A percentile compares a stretch with the other conserved stretches of the same genome.
Evolutionary conservation across 2,113 vertebrate genomes (phyloP).

Genomic region (Amblyornis subalaris): DNA sequence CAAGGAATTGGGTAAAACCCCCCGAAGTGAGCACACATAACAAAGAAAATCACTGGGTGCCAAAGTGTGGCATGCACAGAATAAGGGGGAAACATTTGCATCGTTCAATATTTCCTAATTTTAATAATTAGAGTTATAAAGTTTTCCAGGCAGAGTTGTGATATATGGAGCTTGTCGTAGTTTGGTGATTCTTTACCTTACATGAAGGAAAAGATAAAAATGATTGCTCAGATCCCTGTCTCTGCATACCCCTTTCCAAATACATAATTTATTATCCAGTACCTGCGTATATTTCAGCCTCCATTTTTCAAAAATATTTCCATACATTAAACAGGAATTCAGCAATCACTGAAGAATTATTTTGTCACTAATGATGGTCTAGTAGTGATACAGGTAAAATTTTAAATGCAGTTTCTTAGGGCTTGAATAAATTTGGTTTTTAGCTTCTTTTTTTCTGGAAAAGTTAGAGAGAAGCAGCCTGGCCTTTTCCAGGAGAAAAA

Average conservation of each 20-base stretch:
- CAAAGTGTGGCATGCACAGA: background rate
- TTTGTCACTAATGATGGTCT: background rate
- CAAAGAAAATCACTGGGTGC: background rate
- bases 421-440: background rate
- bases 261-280: background rate
- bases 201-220: background rate
- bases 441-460: background rate
- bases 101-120: background rate
- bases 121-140: background rate
- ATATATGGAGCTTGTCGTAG: background rate
- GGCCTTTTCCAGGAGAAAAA: background rate
- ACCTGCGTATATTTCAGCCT: background rate
- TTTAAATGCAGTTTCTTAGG: background rate
- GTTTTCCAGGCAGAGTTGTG: background rate
- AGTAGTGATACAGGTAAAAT: background rate
- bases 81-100: background rate
- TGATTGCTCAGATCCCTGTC: background rate
- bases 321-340: background rate
- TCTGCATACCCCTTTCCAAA: background rate
- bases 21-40: background rate
- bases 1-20: background rate
- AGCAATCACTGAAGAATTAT: background rate
- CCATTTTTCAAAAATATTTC: background rate
- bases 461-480: background rate
- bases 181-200: background rate